A percentile compares a stretch with the other conserved stretches of the same genome.
Conservation (phyloP, 2,888 invertebrate genomes). For the Morpho deidamia region DNA sequence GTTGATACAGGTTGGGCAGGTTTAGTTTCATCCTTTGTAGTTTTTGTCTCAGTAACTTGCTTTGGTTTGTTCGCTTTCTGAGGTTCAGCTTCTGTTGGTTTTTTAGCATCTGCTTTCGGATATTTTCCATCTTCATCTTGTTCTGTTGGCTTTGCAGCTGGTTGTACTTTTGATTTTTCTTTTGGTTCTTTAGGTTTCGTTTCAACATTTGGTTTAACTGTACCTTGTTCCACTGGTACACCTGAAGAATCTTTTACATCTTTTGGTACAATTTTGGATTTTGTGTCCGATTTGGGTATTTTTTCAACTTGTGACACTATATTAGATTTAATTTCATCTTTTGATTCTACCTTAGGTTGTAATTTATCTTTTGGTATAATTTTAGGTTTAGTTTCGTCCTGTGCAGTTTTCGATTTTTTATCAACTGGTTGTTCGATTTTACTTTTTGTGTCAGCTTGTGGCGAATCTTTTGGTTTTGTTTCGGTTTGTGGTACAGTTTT, state of each 20-base stretch:
- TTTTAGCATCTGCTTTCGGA: conserved; percentile 22
- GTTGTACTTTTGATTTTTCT: conserved; percentile 14
- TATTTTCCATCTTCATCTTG: conserved; percentile 7
- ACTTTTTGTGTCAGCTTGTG: too few relatives aligned
- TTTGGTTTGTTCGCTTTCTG: conserved; percentile 27
- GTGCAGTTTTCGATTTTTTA: conserved; percentile 32
- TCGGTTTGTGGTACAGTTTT: conserved; percentile 11
- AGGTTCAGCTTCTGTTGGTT: conserved; percentile 26
- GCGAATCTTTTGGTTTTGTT: conserved; percentile 3
- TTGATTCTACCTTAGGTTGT: conserved; percentile 25
- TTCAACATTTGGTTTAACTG: too few relatives aligned
- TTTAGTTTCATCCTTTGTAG: neutral
- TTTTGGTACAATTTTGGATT: neutral
- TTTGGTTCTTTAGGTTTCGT: neutral
- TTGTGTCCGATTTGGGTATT: conserved; percentile 23
- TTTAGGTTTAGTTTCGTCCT: conserved; percentile 24
- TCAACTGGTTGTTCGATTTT: conserved; percentile 14
- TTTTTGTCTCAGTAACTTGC: neutral
- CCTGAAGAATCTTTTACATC: too few relatives aligned
- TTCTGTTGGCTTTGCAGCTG: neutral
- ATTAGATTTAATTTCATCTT: conserved; percentile 23
- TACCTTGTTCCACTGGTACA: too few relatives aligned
- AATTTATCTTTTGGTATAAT: conserved; percentile 20
- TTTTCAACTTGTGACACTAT: conserved; percentile 19
- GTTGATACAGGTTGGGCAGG: conserved; percentile 22